A percentile compares a stretch with the other conserved stretches of the same genome.
These are phyloP conservation scores for Platyura marginata DNA, from an alignment of 1,140 invertebrate species.

Conservation along the genomic window DNA sequence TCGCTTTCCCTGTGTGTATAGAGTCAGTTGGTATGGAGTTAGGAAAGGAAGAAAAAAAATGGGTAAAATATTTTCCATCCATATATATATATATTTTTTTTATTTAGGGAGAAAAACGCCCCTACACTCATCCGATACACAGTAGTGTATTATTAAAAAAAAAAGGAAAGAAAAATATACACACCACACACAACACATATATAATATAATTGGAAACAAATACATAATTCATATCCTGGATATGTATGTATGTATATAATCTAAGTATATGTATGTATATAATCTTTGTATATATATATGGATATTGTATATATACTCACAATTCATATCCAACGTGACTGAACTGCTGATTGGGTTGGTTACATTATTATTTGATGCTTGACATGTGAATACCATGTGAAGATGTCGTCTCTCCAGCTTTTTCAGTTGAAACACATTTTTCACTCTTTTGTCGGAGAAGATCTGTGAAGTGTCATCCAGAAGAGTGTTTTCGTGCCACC, in stretches of 20 bases:
- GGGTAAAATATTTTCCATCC: not conserved
- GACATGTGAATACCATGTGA: slow-evolving; percentile 48
- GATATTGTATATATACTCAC: slow-evolving; percentile 50
- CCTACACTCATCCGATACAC: too few species aligned
- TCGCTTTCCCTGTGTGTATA: too few species aligned
- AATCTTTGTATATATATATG: too few species aligned
- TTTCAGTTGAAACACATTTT: slow-evolving; percentile 43
- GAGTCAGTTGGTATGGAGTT: too few species aligned
- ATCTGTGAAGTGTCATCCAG: slow-evolving; percentile 47
- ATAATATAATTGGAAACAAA: too few species aligned
- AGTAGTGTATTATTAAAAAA: too few species aligned
- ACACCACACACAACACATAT: too few species aligned
- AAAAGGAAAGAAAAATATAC: too few species aligned
- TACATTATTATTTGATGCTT: slow-evolving; percentile 60
- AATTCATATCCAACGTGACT: slow-evolving; percentile 56
- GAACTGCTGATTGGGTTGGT: slow-evolving; percentile 50
- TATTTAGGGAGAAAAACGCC: too few species aligned
- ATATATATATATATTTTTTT: too few species aligned
- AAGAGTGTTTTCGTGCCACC: slow-evolving; percentile 65
- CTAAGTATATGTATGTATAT: too few species aligned
- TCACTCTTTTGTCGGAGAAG: slow-evolving; percentile 39
- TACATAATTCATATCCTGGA: not conserved
- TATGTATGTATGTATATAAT: too few species aligned
- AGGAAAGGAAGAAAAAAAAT: not conserved
- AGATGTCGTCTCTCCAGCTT: slow-evolving; percentile 45